phyloP scores from a whole-genome alignment of 2,113 vertebrate genomes.

The Pagrus major region DNA sequence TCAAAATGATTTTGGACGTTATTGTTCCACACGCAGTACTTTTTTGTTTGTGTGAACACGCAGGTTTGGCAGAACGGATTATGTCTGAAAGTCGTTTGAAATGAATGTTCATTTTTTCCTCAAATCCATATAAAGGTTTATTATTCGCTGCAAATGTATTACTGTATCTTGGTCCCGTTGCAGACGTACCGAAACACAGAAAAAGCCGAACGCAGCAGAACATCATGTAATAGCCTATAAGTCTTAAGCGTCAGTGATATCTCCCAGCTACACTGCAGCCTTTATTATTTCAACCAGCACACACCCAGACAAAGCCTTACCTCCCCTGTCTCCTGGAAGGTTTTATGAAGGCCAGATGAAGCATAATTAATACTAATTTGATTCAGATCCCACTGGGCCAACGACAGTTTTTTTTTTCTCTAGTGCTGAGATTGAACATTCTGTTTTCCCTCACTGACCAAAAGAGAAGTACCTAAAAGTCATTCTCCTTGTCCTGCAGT shows the following conservation, averaged over 20 bases:
- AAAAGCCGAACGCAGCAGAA: background rate
- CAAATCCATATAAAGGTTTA: background rate
- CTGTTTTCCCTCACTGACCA: conserved; percentile 59
- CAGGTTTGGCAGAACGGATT: background rate
- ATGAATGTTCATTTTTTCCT: background rate
- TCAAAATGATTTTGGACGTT: background rate
- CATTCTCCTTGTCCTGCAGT: conserved; percentile 50
- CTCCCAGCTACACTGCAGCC: conserved; percentile 34
- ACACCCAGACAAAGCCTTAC: conserved; percentile 66
- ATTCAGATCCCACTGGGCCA: conserved; percentile 69
- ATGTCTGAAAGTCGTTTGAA: background rate
- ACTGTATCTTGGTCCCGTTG: background rate
- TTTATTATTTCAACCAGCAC: conserved; percentile 65
- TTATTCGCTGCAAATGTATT: background rate
- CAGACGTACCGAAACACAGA: background rate
- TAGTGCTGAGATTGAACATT: conserved; percentile 43
- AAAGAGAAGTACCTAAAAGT: conserved; percentile 53
- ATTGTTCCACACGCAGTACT: background rate
- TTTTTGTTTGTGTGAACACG: background rate
- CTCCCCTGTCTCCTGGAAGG: conserved; percentile 64
- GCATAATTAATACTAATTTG: conserved; percentile 81
- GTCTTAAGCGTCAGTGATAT: conserved; percentile 34
- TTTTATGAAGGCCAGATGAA: conserved; percentile 77
- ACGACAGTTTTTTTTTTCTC: conserved; percentile 32
- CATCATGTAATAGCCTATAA: background rate